Evolutionary conservation across 2,797 vertebrate species (phyloP), one percentile per base, ranked within the genome.

Genomic region (Coregonus sp.): DNA sequence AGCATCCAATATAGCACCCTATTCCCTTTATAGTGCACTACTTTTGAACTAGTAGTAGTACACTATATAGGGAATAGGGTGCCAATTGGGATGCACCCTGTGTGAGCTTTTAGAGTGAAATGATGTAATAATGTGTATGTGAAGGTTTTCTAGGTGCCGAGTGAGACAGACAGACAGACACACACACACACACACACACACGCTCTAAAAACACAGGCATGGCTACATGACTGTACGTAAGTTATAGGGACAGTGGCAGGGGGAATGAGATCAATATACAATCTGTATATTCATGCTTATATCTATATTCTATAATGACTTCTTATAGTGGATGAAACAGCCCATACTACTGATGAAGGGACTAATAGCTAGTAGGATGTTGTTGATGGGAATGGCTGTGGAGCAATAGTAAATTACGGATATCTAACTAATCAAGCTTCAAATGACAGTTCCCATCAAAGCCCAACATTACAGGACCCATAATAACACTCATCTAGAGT

Each of bases 371-470:
- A 69, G 74, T n/a, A n/a, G 56, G 56, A 59, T 20, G 31, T 14
- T 66, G 63, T 66, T 11, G 18, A 47, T 11, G 2, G 40, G 40
- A n/a, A 20, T 73, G 76, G 16, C 18, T 54, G 9, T 31, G 20
- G n/a, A 50, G 66, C 29, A 20, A 78, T 51, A 16, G 14, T 73
- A 75, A 54, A 59, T 35, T 14, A 25, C 40, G 12, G 65, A 81
- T 47, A 51, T 66, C 75, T 76, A 76, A 73, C 0, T 56, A 86
- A 86, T 89, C 0, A 37, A 59, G 74, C 59, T 84, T 77, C 80
- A 70, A 47, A 76, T 78, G 90, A 91, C 85, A 89, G 89, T 86
- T 91, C 87, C 86, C 89, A 74, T 51, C 1, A 0, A 75, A 81
- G 81, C 82, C 86, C 84, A 1, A 78, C 77, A 6, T 81, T 88